Base-by-base conservation (phyloP, 2,888 invertebrate species). In the Salticus scenicus region DNA sequence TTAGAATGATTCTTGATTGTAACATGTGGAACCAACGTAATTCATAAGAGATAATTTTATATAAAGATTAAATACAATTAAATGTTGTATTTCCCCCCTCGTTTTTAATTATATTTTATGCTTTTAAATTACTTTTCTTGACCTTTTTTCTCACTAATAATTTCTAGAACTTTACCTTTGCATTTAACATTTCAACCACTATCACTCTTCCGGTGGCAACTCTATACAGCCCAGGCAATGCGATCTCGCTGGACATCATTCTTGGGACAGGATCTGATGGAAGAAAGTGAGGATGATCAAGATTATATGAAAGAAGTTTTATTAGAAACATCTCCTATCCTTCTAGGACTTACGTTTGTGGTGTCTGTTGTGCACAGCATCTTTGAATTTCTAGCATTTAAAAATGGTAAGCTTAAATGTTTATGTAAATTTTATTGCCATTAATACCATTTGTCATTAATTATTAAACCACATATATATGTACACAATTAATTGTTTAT, bases 341-440 rank as follows among this genome's bases (percentile, higher is more conserved):
- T 99, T 42, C 92, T 99, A 51, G 98, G 94, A 4, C 91, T 98
- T 78, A 99, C 99, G 1, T 94, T 98, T 87, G 93, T 94, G 75
- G 95, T 99, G 0, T 98, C 99, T 0, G 94, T 99, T 82, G 93
- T 99, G 27, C 99, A 99, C 92, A 98, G 98, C 82, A 94, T 99
- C 88, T 99, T 99, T 92, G 99, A 99, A 92, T 94, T 99, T 89
- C 93, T 99, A 79, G 99, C 99, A 64, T 99, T 99, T 92, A 99
- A 99, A 93, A 99, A 99, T 92, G 99, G 94, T 94, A 90, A 91
- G 91, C 88, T 37, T 7, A 37, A 37, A 37, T 30, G 33, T 24
- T 7, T n/a, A n/a, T n/a, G n/a, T n/a, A n/a, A n/a, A n/a, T n/a
- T n/a, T n/a, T n/a, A n/a, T n/a, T n/a, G n/a, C n/a, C n/a, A n/a